These are phyloP conservation scores for Sisor rabdophorus DNA, from an alignment of 2,113 vertebrate genomes.

Conservation along the genomic window DNA sequence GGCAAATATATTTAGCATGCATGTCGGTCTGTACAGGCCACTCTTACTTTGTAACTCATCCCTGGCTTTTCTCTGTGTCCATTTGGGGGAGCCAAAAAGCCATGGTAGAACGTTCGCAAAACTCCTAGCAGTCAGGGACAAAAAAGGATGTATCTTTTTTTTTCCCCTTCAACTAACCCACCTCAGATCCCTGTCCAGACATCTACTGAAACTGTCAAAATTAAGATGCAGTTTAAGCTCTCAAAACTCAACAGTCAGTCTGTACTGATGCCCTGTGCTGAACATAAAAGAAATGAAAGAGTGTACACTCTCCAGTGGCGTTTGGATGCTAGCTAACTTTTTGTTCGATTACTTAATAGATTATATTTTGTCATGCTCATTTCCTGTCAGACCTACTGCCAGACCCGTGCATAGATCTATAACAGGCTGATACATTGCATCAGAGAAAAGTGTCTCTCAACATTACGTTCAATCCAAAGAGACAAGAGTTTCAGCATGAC, in stretches of 20 bases:
- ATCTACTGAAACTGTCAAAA: conserved; percentile 49
- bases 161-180: neutral
- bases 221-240: conserved; percentile 50
- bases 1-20: neutral
- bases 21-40: neutral
- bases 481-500: conserved; percentile 41
- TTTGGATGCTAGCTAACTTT: neutral
- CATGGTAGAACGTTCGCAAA: neutral
- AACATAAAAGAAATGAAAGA: conserved; percentile 19
- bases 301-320: neutral
- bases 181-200: conserved; percentile 24
- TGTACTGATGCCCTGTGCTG: conserved; percentile 27
- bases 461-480: conserved; percentile 20
- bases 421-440: conserved; percentile 7
- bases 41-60: neutral
- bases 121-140: conserved; percentile 3
- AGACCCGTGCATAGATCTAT: conserved; percentile 17
- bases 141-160: conserved; percentile 38
- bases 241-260: conserved; percentile 41
- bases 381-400: neutral
- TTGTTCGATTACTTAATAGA: neutral
- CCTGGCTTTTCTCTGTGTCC: neutral
- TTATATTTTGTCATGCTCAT: neutral
- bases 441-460: conserved; percentile 28
- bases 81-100: conserved; percentile 48